phyloP scores from a whole-genome alignment of 2,888 invertebrate genomes.

The Hipparchia sbordonii region DNA sequence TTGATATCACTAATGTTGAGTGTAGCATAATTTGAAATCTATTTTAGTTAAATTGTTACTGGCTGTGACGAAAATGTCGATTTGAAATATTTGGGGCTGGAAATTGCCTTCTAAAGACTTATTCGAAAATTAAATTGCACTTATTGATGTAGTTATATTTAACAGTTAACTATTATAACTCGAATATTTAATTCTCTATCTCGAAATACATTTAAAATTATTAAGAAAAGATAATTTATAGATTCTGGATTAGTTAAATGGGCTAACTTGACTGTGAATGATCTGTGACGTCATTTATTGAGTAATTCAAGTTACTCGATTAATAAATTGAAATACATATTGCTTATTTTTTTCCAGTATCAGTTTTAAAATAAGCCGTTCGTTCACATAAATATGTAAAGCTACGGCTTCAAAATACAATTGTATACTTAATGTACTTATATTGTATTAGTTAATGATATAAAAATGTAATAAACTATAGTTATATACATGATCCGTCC shows the following conservation, averaged over 20 bases:
- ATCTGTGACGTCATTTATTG: neutral
- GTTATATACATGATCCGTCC: slow-evolving; percentile 65
- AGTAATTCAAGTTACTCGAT: neutral
- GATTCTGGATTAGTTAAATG: neutral
- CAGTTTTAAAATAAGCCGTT: neutral
- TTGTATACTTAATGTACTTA: slow-evolving; percentile 22
- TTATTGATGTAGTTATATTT: neutral
- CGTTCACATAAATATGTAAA: neutral
- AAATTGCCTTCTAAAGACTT: neutral
- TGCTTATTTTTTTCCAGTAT: neutral
- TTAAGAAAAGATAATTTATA: neutral
- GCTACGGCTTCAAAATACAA: slow-evolving; percentile 7
- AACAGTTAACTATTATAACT: neutral
- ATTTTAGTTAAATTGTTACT: slow-evolving; percentile 21
- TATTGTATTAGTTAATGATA: slow-evolving; percentile 29
- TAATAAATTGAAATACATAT: neutral
- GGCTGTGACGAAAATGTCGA: slow-evolving; percentile 18
- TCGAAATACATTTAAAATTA: neutral
- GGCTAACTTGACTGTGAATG: neutral
- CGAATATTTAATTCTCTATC: neutral
- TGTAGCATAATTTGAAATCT: neutral
- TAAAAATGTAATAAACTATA: slow-evolving; percentile 30
- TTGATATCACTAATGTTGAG: neutral
- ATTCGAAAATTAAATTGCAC: neutral
- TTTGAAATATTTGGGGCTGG: neutral